Evolutionary conservation across 2,797 vertebrate genomes (phyloP), one percentile per base, ranked within the genome.

Genomic region (Acropternis orthonyx): DNA sequence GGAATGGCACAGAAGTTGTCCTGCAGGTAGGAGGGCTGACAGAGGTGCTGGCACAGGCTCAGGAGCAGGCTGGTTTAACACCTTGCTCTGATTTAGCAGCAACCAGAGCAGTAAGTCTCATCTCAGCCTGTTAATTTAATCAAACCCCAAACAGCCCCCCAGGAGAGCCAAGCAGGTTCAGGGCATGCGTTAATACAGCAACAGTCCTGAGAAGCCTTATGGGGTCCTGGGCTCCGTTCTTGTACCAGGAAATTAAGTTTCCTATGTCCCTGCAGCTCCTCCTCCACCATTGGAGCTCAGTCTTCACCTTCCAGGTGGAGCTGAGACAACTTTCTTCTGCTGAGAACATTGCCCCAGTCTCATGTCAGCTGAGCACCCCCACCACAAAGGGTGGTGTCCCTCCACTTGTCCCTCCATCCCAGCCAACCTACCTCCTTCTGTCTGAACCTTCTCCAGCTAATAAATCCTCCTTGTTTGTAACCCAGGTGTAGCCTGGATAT

Each of bases 351-450:
- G 21, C 7, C 8, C 27, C 44, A 68, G 7, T 36, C 36, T 48
- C 12, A 16, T 32, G 30, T 23, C n/a, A 49, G 30, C 46, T 4
- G 2, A 65, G 14, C 19, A 49, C 22, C 28, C 28, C 24, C 48
- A 30, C 32, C 39, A 44, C 1, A 0, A 48, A 52, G 3, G 5
- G 37, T 37, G 37, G 37, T 37, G 37, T 37, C 37, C 37, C 37
- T 7, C 7, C 24, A 5, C 8, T 5, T 7, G 5, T 66, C 5
- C 34, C 27, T 72, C 32, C 1, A 0, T 18, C 30, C 30, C n/a
- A 65, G 3, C 36, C 54, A 63, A 89, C 8, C n/a, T 14, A 3
- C 10, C 49, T 89, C 24, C 67, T 65, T 5, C 72, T 30, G 1
- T 1, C 12, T 12, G 28, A 36, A 10, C 54, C 59, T 67, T 19